Conservation (phyloP, 2,797 vertebrate genomes). For the Tenualosa ilisha region DNA sequence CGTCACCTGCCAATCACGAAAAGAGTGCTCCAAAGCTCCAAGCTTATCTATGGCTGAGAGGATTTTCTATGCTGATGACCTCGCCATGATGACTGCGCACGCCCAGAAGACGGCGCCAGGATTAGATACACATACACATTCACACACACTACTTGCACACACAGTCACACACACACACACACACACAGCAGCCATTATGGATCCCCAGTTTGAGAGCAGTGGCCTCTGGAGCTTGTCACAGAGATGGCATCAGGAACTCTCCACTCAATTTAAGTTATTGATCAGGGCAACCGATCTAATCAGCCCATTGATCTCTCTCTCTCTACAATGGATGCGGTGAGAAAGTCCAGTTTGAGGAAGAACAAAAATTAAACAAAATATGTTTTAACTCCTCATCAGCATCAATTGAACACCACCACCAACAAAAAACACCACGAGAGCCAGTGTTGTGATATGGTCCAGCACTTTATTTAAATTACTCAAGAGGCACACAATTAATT, state of each 20-base stretch:
- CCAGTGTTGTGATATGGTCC: slow-evolving; percentile 48
- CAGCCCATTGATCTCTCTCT: neutral
- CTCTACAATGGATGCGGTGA: neutral
- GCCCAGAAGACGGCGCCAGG: neutral
- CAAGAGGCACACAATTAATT: slow-evolving; percentile 73
- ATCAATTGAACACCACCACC: neutral
- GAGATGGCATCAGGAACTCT: neutral
- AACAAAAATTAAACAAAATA: neutral
- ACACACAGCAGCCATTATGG: neutral
- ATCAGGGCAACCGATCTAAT: neutral
- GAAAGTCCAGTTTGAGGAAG: neutral
- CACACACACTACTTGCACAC: too few species aligned
- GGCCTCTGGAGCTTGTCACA: neutral
- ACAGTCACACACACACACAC: neutral
- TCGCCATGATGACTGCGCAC: neutral
- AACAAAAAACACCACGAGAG: slow-evolving; percentile 28
- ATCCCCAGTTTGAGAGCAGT: neutral
- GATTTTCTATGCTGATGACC: neutral
- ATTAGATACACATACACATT: neutral
- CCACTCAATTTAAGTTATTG: neutral
- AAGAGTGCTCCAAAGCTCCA: neutral
- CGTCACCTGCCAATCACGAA: neutral
- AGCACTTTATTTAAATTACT: slow-evolving; percentile 75
- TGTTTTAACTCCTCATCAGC: neutral
- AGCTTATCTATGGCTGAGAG: slow-evolving; percentile 13